phyloP scores from a whole-genome alignment of 2,888 invertebrate species.

The Melinaea menophilus region DNA sequence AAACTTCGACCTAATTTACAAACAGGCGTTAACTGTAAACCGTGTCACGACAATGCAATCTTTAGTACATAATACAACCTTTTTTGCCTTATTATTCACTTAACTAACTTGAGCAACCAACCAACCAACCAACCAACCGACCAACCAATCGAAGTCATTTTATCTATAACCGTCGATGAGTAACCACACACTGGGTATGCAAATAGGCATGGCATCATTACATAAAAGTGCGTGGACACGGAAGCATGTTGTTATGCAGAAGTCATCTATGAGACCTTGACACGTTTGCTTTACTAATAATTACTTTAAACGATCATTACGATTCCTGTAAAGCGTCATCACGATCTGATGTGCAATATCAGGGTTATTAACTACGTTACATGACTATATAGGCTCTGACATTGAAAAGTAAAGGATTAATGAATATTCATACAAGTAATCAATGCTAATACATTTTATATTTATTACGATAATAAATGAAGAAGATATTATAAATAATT shows the following conservation, averaged over 20 bases:
- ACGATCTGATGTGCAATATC: constrained; percentile 16
- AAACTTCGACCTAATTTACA: constrained; percentile 42
- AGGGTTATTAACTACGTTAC: no score
- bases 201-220: constrained; percentile 23
- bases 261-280: constrained; percentile 55
- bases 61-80: constrained; percentile 24
- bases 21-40: constrained; percentile 38
- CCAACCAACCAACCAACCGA: no score
- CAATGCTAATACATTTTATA: no score
- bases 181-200: constrained; percentile 23
- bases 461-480: no score
- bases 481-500: no score
- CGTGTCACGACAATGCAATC: constrained; percentile 36
- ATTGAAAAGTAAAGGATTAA: constrained; percentile 13
- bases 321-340: constrained; percentile 7
- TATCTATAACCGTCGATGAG: constrained; percentile 34
- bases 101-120: no score
- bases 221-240: constrained; percentile 49
- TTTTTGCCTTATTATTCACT: constrained; percentile 21
- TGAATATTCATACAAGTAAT: no score
- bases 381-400: constrained; percentile 1
- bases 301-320: no score
- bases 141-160: no score
- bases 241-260: constrained; percentile 49
- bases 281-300: constrained; percentile 46